Evolutionary conservation across 1,140 invertebrate species (phyloP).

Genomic region (Ceratosolen solmsi): DNA sequence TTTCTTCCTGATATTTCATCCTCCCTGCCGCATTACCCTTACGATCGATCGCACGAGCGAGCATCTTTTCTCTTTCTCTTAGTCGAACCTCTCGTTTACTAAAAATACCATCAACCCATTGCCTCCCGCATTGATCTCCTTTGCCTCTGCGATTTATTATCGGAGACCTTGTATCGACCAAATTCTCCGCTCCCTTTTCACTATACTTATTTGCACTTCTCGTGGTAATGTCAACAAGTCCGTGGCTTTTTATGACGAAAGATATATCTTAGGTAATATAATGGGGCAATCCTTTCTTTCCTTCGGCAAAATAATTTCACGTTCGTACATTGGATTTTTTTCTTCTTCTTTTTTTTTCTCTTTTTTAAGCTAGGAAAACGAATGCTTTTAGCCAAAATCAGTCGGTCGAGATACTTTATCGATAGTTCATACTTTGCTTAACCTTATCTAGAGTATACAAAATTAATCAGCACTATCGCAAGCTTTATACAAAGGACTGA

Average conservation of each 20-base stretch:
- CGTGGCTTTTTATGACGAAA: neutral
- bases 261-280: slow-evolving; percentile 48
- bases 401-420: too few species aligned
- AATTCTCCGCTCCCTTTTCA: neutral
- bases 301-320: too few species aligned
- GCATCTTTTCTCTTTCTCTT: neutral
- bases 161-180: neutral
- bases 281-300: too few species aligned
- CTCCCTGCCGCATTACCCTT: slow-evolving; percentile 19
- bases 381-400: too few species aligned
- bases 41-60: slow-evolving; percentile 29
- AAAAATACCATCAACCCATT: neutral
- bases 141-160: slow-evolving; percentile 17
- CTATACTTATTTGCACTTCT: neutral
- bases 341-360: too few species aligned
- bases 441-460: too few species aligned
- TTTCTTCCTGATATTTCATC: slow-evolving; percentile 49
- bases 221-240: neutral
- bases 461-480: too few species aligned
- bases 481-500: too few species aligned
- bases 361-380: too few species aligned
- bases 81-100: neutral
- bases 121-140: neutral
- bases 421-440: too few species aligned
- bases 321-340: too few species aligned